A percentile compares a stretch with the other conserved stretches of the same genome.
phyloP scores from a whole-genome alignment of 2,888 invertebrate genomes.

The Parelbella ahira region DNA sequence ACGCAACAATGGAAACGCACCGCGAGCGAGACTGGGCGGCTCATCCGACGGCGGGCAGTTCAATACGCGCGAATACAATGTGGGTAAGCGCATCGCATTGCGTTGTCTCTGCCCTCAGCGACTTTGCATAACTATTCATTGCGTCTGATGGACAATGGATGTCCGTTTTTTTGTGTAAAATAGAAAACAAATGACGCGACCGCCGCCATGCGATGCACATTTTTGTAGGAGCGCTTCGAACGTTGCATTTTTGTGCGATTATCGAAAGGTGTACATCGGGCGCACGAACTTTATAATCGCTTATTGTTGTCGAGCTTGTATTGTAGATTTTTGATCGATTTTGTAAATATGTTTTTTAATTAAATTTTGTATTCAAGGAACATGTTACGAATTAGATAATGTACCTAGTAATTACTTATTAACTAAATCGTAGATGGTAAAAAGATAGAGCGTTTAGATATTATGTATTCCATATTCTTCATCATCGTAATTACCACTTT shows the following conservation, averaged over 20 bases:
- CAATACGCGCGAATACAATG: constrained; percentile 63
- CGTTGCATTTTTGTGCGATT: constrained; percentile 16
- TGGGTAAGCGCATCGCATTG: constrained; percentile 49
- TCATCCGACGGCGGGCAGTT: constrained; percentile 45
- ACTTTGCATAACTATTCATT: constrained; percentile 63
- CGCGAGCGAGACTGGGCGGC: constrained; percentile 31
- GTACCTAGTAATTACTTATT: too few relatives aligned
- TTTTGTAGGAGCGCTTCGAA: constrained; percentile 18
- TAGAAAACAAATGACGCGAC: constrained; percentile 32
- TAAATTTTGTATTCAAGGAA: too few relatives aligned
- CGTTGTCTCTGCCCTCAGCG: constrained; percentile 62
- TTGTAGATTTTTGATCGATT: too few relatives aligned
- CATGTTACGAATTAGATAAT: too few relatives aligned
- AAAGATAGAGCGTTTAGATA: too few relatives aligned
- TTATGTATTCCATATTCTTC: too few relatives aligned
- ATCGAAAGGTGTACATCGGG: constrained; percentile 17
- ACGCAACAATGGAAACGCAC: constrained; percentile 26
- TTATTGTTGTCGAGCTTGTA: not conserved
- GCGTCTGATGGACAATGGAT: constrained; percentile 63
- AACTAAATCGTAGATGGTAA: too few relatives aligned
- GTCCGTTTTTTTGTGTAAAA: constrained; percentile 29
- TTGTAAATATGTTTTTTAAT: too few relatives aligned
- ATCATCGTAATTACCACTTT: too few relatives aligned
- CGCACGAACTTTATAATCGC: constrained; percentile 10
- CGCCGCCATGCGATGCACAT: constrained; percentile 21